A percentile compares a stretch with the other conserved stretches of the same genome.
Conservation (phyloP, 1,140 invertebrate species). For the Anthonomus grandis region DNA sequence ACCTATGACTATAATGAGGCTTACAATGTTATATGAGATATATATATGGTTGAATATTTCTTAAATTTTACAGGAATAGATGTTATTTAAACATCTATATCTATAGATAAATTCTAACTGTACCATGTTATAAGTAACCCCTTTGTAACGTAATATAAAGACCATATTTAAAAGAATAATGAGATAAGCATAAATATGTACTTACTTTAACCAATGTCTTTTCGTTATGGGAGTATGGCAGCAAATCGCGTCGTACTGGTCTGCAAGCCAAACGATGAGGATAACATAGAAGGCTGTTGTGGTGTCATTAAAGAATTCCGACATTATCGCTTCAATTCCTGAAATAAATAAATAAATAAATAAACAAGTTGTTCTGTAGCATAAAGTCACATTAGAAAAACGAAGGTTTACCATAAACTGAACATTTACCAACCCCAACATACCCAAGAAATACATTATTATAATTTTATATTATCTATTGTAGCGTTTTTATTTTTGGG, state of each 20-base stretch:
- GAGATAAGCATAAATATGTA: slow-evolving; percentile 2
- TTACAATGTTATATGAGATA: no score
- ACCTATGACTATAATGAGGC: no score
- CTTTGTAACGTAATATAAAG: background rate
- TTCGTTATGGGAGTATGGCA: slow-evolving; percentile 95
- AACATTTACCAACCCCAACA: no score
- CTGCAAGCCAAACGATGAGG: slow-evolving; percentile 97
- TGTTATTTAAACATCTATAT: no score
- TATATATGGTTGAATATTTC: no score
- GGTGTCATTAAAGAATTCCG: slow-evolving; percentile 98
- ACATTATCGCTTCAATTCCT: slow-evolving; percentile 99
- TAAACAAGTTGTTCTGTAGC: background rate
- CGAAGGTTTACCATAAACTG: no score
- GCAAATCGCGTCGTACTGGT: slow-evolving; percentile 98
- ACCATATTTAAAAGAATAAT: background rate
- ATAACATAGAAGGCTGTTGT: slow-evolving; percentile 99
- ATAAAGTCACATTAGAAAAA: no score
- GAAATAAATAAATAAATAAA: background rate
- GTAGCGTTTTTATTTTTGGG: no score
- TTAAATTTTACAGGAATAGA: no score
- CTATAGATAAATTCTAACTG: no score
- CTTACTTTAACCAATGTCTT: slow-evolving; percentile 91
- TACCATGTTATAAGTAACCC: background rate
- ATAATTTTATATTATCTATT: no score
- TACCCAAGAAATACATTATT: no score